These are phyloP conservation scores for Dicerorhinus sumatrensis DNA, from an alignment of 2,113 vertebrate species.

Conservation along the genomic window DNA sequence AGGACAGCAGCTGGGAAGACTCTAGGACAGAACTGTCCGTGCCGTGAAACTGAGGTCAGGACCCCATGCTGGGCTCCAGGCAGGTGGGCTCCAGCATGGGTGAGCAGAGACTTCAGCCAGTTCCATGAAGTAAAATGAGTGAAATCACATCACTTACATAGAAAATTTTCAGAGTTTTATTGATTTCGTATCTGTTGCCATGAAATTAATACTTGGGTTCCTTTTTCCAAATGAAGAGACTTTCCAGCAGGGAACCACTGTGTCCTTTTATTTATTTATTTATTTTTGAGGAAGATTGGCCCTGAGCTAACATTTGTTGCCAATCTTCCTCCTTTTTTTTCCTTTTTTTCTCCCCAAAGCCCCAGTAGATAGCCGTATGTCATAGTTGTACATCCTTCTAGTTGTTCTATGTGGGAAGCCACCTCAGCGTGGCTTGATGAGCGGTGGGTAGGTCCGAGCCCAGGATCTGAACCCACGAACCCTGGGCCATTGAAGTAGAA, in stretches of 20 bases:
- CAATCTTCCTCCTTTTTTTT: no score
- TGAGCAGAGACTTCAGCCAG: not conserved
- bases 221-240: not conserved
- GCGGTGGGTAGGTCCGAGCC: no score
- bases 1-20: not conserved
- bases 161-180: not conserved
- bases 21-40: not conserved
- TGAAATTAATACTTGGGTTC: not conserved
- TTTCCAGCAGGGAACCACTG: not conserved
- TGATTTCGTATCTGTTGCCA: not conserved
- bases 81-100: not conserved
- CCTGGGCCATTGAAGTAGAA: no score
- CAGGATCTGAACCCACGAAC: no score
- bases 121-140: not conserved
- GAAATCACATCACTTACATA: not conserved
- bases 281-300: no score
- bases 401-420: no score
- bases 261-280: no score
- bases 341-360: no score
- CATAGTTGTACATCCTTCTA: no score
- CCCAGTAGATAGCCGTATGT: no score
- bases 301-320: no score
- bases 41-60: not conserved
- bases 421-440: no score
- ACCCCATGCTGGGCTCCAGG: not conserved